These are phyloP conservation scores for Ptychadena robeensis DNA, from an alignment of 2,797 vertebrate genomes.

Conservation along the genomic window DNA sequence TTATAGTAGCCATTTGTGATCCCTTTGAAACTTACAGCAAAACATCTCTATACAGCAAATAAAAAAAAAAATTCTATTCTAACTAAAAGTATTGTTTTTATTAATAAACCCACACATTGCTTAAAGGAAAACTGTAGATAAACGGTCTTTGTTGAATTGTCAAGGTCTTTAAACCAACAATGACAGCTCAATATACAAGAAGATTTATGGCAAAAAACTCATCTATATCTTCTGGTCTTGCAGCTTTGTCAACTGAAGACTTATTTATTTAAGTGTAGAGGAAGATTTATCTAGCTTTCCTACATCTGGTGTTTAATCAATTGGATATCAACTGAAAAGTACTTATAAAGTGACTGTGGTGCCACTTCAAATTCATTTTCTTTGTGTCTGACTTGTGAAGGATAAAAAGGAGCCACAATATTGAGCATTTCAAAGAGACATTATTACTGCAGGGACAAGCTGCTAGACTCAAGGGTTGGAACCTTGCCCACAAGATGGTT, in stretches of 20 bases:
- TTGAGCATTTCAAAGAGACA: neutral
- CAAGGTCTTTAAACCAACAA: slow-evolving; percentile 51
- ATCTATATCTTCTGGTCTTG: slow-evolving; percentile 54
- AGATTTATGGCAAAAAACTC: slow-evolving; percentile 58
- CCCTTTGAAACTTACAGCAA: no score
- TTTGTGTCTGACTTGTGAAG: slow-evolving; percentile 38
- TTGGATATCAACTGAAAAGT: slow-evolving; percentile 58
- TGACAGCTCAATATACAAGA: slow-evolving; percentile 58
- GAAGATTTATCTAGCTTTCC: slow-evolving; percentile 54
- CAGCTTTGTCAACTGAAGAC: slow-evolving; percentile 55
- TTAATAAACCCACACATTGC: neutral
- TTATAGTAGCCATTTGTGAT: no score
- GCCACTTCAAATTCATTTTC: slow-evolving; percentile 58
- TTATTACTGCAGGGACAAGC: slow-evolving; percentile 1
- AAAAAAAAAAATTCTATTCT: no score
- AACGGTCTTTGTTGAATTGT: slow-evolving; percentile 36
- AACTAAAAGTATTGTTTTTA: slow-evolving; percentile 10
- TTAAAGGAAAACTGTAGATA: slow-evolving; percentile 8
- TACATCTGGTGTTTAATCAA: slow-evolving; percentile 61
- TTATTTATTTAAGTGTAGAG: slow-evolving; percentile 54
- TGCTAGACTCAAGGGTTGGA: neutral
- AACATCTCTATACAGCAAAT: neutral
- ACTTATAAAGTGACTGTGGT: slow-evolving; percentile 53
- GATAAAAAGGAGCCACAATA: slow-evolving; percentile 32
- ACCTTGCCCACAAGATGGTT: slow-evolving; percentile 4